phyloP scores from a whole-genome alignment of 2,888 invertebrate genomes.

The Scelioninae gen. 2 region DNA sequence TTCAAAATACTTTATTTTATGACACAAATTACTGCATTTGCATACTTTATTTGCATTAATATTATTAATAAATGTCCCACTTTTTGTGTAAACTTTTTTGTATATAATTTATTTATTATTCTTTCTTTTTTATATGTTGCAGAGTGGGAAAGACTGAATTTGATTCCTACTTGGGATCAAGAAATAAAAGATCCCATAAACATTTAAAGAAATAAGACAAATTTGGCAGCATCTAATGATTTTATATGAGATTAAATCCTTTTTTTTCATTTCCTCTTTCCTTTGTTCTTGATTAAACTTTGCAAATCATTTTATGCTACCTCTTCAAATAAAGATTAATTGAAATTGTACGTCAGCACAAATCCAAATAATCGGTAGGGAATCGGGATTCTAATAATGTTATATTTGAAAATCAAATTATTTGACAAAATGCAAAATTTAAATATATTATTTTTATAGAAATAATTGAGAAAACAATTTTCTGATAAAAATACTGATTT shows the following conservation, averaged over 20 bases:
- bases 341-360: conserved; percentile 9
- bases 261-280: conserved; percentile 45
- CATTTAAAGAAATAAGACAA: conserved; percentile 71
- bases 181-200: conserved; percentile 73
- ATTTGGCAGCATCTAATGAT: conserved; percentile 73
- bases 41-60: conserved; percentile 53
- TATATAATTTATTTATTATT: conserved; percentile 53
- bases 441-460: too few relatives aligned
- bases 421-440: too few relatives aligned
- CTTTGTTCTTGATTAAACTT: not conserved
- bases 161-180: conserved; percentile 69
- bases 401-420: conserved; percentile 11
- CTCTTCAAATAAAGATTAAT: conserved; percentile 59
- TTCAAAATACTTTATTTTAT: conserved; percentile 70
- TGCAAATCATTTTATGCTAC: conserved; percentile 71
- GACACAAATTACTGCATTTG: conserved; percentile 58
- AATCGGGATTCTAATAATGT: conserved; percentile 5
- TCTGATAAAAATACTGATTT: too few relatives aligned
- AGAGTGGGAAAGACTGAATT: conserved; percentile 61
- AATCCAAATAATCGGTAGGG: conserved; percentile 22
- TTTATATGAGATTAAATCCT: too few relatives aligned
- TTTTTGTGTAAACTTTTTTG: conserved; percentile 61
- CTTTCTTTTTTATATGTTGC: conserved; percentile 60
- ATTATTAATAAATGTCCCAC: conserved; percentile 62
- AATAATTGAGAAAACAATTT: too few relatives aligned